A percentile compares a stretch with the other conserved stretches of the same genome.
Conservation (phyloP, 1,140 invertebrate species). For the Bradynema listronoti region DNA sequence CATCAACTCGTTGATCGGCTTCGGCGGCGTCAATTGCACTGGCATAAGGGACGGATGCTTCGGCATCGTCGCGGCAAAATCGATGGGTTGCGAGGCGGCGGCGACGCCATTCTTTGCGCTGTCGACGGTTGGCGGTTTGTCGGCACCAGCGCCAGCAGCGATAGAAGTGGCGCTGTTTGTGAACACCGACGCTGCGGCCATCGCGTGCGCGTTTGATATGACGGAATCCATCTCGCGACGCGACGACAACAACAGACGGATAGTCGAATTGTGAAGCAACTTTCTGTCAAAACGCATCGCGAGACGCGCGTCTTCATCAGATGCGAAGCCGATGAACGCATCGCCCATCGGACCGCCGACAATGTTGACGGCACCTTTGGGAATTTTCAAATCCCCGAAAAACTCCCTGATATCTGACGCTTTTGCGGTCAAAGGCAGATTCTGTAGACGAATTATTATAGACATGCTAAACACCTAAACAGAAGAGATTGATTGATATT, state of each 20-base stretch:
- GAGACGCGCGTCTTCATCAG: conserved; percentile 82
- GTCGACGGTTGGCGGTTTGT: too few species aligned
- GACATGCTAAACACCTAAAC: not conserved
- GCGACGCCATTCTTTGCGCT: too few species aligned
- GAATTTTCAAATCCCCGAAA: conserved; percentile 86
- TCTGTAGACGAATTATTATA: conserved; percentile 90
- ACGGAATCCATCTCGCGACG: conserved; percentile 35
- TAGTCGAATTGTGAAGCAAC: conserved; percentile 19
- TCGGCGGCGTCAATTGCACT: too few species aligned
- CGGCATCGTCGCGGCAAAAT: too few species aligned
- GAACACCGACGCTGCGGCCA: conserved; percentile 1
- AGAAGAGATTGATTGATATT: too few species aligned
- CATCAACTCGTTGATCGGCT: too few species aligned
- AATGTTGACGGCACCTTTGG: conserved; percentile 95
- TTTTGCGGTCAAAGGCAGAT: conserved; percentile 91
- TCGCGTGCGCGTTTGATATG: conserved; percentile 28
- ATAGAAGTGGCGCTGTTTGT: not conserved
- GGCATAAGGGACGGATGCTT: too few species aligned
- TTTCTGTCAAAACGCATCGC: conserved; percentile 60
- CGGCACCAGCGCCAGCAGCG: too few species aligned
- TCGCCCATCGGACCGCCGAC: conserved; percentile 92
- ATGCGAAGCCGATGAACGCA: conserved; percentile 96
- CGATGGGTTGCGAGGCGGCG: too few species aligned
- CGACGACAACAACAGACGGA: conserved; percentile 35
- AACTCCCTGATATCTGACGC: conserved; percentile 90